These are phyloP conservation scores for Dastarcus helophoroides DNA, from an alignment of 2,888 invertebrate genomes.

Conservation along the genomic window DNA sequence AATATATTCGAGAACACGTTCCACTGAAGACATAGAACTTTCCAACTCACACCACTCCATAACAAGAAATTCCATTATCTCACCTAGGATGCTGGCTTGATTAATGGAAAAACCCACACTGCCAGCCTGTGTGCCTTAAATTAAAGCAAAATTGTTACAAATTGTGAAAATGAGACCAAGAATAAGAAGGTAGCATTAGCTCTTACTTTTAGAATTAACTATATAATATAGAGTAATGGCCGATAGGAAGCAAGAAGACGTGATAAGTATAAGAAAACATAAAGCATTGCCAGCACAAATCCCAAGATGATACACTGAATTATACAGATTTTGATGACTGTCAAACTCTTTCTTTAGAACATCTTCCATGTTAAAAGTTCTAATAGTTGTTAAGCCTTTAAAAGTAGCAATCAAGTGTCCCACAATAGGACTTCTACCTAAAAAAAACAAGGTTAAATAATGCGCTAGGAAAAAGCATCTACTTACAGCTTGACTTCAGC, in stretches of 20 bases:
- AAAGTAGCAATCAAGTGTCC: constrained; percentile 32
- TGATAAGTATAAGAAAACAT: constrained; percentile 28
- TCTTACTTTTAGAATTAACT: constrained; percentile 1
- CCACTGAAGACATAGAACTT: constrained; percentile 83
- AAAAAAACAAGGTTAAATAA: too few species aligned
- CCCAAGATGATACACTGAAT: constrained; percentile 30
- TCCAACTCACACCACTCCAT: constrained; percentile 73
- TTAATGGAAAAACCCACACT: constrained; percentile 72
- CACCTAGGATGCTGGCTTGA: constrained; percentile 65
- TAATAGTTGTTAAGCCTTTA: constrained; percentile 31
- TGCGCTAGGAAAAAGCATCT: too few species aligned
- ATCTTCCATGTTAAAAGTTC: constrained; percentile 27
- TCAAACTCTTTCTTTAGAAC: constrained; percentile 30
- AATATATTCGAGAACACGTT: constrained; percentile 50
- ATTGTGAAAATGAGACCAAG: too few species aligned
- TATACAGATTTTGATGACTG: constrained; percentile 30
- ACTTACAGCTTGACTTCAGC: background rate
- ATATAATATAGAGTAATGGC: constrained; percentile 11
- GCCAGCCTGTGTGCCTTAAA: constrained; percentile 12
- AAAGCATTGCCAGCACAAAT: constrained; percentile 22
- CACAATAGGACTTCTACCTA: constrained; percentile 32
- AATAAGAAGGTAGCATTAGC: background rate
- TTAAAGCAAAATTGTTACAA: background rate
- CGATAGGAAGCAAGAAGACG: constrained; percentile 19
- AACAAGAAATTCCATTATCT: constrained; percentile 48